Evolutionary conservation across 2,797 vertebrate genomes (phyloP).

Genomic region (Triplophysa yarkandensis): DNA sequence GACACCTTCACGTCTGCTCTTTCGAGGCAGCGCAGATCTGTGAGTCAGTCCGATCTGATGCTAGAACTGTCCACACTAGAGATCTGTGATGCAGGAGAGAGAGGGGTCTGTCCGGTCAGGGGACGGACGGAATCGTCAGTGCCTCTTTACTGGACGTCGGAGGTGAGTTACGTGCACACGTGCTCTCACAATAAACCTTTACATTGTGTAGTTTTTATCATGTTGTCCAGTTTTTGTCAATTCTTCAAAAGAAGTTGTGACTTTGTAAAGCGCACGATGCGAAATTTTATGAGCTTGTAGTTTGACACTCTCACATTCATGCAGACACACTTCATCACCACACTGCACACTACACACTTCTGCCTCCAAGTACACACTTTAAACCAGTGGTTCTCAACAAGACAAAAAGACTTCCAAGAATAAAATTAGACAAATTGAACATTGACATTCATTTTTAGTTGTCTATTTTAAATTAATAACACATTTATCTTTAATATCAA

Average conservation of each 20-base stretch:
- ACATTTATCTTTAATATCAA: too few species aligned
- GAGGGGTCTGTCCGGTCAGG: slow-evolving; percentile 20
- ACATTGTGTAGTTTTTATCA: neutral
- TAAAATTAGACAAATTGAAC: too few species aligned
- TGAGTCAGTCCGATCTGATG: slow-evolving; percentile 80
- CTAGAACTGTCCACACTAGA: slow-evolving; percentile 77
- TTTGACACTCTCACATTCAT: slow-evolving; percentile 35
- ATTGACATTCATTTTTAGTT: too few species aligned
- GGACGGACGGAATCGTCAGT: slow-evolving; percentile 31
- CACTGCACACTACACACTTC: neutral
- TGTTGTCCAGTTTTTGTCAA: neutral
- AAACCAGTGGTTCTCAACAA: too few species aligned
- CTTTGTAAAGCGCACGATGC: neutral
- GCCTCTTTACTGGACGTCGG: slow-evolving; percentile 47
- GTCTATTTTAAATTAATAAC: too few species aligned
- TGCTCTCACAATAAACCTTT: neutral
- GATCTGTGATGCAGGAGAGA: slow-evolving; percentile 62
- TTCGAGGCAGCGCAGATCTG: slow-evolving; percentile 75
- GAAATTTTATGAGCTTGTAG: slow-evolving; percentile 14
- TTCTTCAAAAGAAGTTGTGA: neutral
- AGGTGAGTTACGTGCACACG: slow-evolving; percentile 45
- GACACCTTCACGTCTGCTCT: slow-evolving; percentile 59
- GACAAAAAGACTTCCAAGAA: too few species aligned
- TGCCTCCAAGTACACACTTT: slow-evolving; percentile 12
- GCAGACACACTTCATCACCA: slow-evolving; percentile 46